Evolutionary conservation across 2,797 vertebrate species (phyloP).

Genomic region (Agapornis canus): DNA sequence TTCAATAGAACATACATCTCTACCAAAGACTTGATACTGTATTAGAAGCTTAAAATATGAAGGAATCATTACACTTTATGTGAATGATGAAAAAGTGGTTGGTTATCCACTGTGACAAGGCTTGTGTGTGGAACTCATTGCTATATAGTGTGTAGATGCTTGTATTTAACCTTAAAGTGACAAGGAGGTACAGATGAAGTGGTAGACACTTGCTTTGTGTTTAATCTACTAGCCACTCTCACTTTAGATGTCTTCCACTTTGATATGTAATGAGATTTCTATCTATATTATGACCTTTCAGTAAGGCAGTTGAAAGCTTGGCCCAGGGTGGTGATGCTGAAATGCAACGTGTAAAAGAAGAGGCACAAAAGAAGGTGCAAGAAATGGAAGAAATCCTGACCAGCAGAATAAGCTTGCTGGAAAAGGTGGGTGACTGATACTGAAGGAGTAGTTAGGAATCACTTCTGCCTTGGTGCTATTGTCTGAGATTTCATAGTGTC

Average conservation of each 20-base stretch:
- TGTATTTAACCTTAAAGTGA: neutral
- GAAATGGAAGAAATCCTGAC: slow-evolving; percentile 80
- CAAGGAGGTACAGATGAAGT: neutral
- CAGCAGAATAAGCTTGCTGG: slow-evolving; percentile 81
- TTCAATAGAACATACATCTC: neutral
- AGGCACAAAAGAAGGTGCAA: slow-evolving; percentile 83
- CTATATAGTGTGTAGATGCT: neutral
- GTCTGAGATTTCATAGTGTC: neutral
- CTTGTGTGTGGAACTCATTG: neutral
- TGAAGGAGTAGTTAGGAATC: neutral
- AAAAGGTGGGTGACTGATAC: slow-evolving; percentile 77
- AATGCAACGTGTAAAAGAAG: slow-evolving; percentile 80
- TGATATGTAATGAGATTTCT: neutral
- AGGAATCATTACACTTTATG: neutral
- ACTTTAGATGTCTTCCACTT: neutral
- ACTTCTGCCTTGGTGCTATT: neutral
- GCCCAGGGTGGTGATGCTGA: slow-evolving; percentile 87
- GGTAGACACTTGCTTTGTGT: neutral
- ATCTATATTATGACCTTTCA: slow-evolving; percentile 38
- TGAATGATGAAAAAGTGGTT: neutral
- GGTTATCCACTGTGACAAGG: neutral
- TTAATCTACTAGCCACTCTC: neutral
- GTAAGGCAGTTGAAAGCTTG: slow-evolving; percentile 93
- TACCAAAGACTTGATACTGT: neutral
- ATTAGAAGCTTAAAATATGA: neutral